phyloP scores from a whole-genome alignment of 2,888 invertebrate genomes.

The Drosophila eohydei region DNA sequence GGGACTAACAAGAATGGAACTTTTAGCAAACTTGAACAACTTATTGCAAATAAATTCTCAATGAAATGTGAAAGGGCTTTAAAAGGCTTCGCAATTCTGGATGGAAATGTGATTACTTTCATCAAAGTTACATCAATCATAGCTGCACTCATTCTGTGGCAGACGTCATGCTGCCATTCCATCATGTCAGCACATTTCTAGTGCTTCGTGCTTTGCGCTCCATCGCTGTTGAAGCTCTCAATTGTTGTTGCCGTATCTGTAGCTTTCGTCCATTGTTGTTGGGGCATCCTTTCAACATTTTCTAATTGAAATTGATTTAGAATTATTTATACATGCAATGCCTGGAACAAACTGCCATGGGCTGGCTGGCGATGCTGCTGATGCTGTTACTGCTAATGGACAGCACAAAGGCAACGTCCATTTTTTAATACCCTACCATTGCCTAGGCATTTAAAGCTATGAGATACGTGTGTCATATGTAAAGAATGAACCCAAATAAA shows the following conservation, averaged over 20 bases:
- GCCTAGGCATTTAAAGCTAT: constrained; percentile 1
- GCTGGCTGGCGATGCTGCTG: not conserved
- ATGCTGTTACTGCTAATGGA: constrained; percentile 30
- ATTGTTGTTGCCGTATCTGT: constrained; percentile 12
- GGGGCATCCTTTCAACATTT: constrained; percentile 69
- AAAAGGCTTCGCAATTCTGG: constrained; percentile 56
- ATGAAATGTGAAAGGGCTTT: constrained; percentile 71
- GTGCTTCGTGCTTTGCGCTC: constrained; percentile 53
- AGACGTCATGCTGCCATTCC: constrained; percentile 53
- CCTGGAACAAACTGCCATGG: constrained; percentile 1
- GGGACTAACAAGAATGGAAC: constrained; percentile 63
- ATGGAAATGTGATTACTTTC: constrained; percentile 67
- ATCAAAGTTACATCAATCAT: constrained; percentile 80
- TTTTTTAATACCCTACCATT: constrained; percentile 9
- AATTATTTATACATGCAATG: constrained; percentile 61
- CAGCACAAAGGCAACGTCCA: constrained; percentile 11
- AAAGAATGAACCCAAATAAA: too few species aligned
- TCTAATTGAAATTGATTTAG: constrained; percentile 78
- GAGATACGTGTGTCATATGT: not conserved
- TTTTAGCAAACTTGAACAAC: constrained; percentile 44
- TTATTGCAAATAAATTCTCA: constrained; percentile 59
- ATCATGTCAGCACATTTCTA: constrained; percentile 69
- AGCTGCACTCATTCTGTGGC: constrained; percentile 71
- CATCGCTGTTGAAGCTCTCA: constrained; percentile 26
- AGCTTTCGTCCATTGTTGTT: constrained; percentile 17